These are phyloP conservation scores for Cydia pomonella DNA, from an alignment of 1,140 invertebrate genomes.

Conservation along the genomic window DNA sequence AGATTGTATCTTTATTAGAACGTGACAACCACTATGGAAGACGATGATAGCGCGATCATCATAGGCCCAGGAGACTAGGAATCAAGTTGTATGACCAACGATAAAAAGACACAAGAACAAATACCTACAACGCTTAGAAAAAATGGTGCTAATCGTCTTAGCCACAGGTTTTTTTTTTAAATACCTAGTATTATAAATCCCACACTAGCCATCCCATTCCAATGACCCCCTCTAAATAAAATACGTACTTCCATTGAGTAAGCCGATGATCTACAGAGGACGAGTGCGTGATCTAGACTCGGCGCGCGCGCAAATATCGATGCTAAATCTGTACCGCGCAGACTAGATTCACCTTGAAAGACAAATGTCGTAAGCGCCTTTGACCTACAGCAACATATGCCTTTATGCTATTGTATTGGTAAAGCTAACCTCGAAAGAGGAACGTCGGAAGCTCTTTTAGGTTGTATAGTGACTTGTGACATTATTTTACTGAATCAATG, in stretches of 20 bases:
- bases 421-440: not conserved
- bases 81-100: too few species aligned
- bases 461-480: not conserved
- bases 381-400: not conserved
- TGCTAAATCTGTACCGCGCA: slow-evolving; percentile 57
- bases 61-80: too few species aligned
- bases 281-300: slow-evolving; percentile 43
- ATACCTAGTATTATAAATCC: not conserved
- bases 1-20: too few species aligned
- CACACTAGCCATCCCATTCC: not conserved
- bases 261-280: slow-evolving; percentile 37
- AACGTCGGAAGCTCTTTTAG: not conserved
- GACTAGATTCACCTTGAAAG: slow-evolving; percentile 35
- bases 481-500: slow-evolving; percentile 12
- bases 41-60: too few species aligned
- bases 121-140: too few species aligned
- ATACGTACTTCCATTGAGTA: slow-evolving; percentile 37
- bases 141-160: not conserved
- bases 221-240: slow-evolving; percentile 23
- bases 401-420: not conserved
- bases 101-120: too few species aligned
- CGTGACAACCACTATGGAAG: too few species aligned
- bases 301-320: slow-evolving; percentile 61
- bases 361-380: not conserved
- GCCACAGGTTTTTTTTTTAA: not conserved